Evolutionary conservation across 2,113 vertebrate species (phyloP), one percentile per base, ranked within the genome.

Genomic region (Eulacestoma nigropectus): DNA sequence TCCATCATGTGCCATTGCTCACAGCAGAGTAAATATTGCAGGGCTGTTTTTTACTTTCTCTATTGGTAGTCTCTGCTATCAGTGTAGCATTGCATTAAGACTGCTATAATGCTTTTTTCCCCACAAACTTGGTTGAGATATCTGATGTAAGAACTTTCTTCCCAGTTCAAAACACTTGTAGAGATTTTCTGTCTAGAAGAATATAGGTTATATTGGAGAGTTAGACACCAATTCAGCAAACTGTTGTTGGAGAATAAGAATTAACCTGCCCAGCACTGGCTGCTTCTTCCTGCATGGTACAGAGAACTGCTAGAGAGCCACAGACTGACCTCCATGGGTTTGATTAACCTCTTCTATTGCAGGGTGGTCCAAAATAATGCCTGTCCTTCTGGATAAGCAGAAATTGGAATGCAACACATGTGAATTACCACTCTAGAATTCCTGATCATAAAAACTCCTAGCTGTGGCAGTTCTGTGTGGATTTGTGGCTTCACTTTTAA

Each of bases 401-500:
- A 74, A 94, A 74, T 65, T 12, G 26, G 56, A 86, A 56, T 59
- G 55, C 64, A 64, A 1, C 47, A 15, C 52, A 4, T 35, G 22
- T 56, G 52, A 68, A 30, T 70, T 81, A 72, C 4, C 9, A 83
- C 29, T 88, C 81, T 14, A 33, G 59, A 87, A 84, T 23, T 63
- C 72, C 44, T 57, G 56, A 65, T 92, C 63, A 35, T 96, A 95
- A 94, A 95, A 96, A 21, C 62, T 22, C 67, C 87, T 72, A 68
- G 18, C 77, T 81, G 15, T 90, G 82, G 78, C 80, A 83, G 72
- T 82, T 78, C 91, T 87, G 10, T 69, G 77, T 96, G 91, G 87
- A 97, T 97, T 95, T 96, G 90, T 90, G 78, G 95, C 73, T 97
- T 95, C 93, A 59, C 82, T 94, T 94, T 95, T 96, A 96, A 97